A percentile compares a stretch with the other conserved stretches of the same genome.
Conservation (phyloP, 2,113 vertebrate genomes). For the zebrafish (Danio rerio) region GRCz12tu NC_133193.1:46014501-46015000, state of each 20-base stretch:
- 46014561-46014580: no score
- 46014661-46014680: no score
- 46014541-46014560: no score
- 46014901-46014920: conserved; percentile 73
- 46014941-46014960: conserved; percentile 70
- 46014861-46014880: conserved; percentile 59
- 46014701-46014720: not conserved
- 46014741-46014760: not conserved
- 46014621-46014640: no score
- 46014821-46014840: conserved; percentile 11
- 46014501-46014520: no score
- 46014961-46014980: conserved; percentile 65
- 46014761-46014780: conserved; percentile 16
- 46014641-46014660: no score
- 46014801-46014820: conserved; percentile 42
- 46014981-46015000: conserved; percentile 25
- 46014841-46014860: conserved; percentile 40
- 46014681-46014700: not conserved
- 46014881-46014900: conserved; percentile 74
- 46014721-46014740: not conserved
- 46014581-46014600: no score
- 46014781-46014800: not conserved
- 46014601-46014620: no score
- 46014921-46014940: conserved; percentile 72
- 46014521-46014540: no score